phyloP scores from a whole-genome alignment of 2,888 invertebrate species.

The Ceriagrion tenellum region DNA sequence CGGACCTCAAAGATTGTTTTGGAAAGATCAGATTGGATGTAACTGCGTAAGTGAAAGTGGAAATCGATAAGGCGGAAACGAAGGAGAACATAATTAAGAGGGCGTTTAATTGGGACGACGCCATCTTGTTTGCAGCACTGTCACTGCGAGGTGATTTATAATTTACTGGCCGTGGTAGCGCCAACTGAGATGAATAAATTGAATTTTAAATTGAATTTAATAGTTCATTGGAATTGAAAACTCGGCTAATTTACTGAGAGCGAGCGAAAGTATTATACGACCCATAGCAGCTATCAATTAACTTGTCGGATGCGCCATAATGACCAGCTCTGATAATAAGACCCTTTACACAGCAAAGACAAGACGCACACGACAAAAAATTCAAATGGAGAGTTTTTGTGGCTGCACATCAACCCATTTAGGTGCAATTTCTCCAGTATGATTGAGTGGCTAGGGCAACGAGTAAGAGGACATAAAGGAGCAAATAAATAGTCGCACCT shows the following conservation, averaged over 20 bases:
- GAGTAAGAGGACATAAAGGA: background rate
- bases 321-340: background rate
- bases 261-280: conserved; percentile 25
- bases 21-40: background rate
- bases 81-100: conserved; percentile 55
- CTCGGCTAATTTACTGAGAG: conserved; percentile 26
- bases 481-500: background rate
- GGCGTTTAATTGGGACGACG: conserved; percentile 59
- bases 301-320: conserved; percentile 42
- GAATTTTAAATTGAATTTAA: conserved; percentile 65
- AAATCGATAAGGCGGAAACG: conserved; percentile 43
- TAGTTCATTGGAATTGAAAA: conserved; percentile 24
- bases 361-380: background rate
- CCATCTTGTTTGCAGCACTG: conserved; percentile 57
- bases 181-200: conserved; percentile 18
- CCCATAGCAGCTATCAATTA: conserved; percentile 36
- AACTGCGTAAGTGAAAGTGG: conserved; percentile 40
- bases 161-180: background rate
- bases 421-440: background rate
- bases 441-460: too few species aligned
- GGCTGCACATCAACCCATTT: background rate
- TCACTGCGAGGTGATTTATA: conserved; percentile 60
- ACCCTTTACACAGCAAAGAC: background rate
- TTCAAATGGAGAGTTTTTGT: background rate
- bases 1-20: background rate